A percentile compares a stretch with the other conserved stretches of the same genome.
Evolutionary conservation across 2,888 invertebrate genomes (phyloP).

Genomic region (Drosophila stalkeri): DNA sequence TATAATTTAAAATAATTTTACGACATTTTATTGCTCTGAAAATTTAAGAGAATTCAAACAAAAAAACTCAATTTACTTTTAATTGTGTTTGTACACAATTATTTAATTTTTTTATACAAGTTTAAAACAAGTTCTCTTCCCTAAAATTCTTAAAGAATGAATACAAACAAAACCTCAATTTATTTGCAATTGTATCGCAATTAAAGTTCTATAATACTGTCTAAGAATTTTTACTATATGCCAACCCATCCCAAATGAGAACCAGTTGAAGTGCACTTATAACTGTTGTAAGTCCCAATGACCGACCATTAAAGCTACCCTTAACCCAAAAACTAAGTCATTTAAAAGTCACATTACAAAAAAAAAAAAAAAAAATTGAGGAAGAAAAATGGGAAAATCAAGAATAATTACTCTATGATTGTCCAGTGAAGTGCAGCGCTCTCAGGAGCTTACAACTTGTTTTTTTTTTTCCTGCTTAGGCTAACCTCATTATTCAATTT

Average conservation of each 20-base stretch:
- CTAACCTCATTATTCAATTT: conserved; percentile 58
- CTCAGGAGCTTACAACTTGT: conserved; percentile 44
- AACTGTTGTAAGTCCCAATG: conserved; percentile 12
- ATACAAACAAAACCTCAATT: not conserved
- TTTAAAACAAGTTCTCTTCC: not conserved
- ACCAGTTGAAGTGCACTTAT: not conserved
- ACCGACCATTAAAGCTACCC: conserved; percentile 21
- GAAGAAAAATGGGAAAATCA: conserved; percentile 10
- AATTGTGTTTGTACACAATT: not conserved
- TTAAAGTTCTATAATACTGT: not conserved
- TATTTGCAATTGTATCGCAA: conserved; percentile 4
- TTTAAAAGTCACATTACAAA: conserved; percentile 34
- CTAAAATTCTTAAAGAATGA: not conserved
- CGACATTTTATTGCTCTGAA: not conserved
- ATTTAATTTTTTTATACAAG: not conserved
- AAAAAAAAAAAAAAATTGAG: not conserved
- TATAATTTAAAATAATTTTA: too few relatives aligned
- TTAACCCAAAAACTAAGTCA: conserved; percentile 28
- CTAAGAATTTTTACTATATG: not conserved
- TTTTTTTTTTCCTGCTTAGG: conserved; percentile 17
- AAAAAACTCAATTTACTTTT: not conserved
- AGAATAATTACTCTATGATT: conserved; percentile 51
- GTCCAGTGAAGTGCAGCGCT: conserved; percentile 45
- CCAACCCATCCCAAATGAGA: not conserved
- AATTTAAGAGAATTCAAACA: not conserved